These are phyloP conservation scores for Metellina segmentata DNA, from an alignment of 2,888 invertebrate genomes.

Conservation along the genomic window DNA sequence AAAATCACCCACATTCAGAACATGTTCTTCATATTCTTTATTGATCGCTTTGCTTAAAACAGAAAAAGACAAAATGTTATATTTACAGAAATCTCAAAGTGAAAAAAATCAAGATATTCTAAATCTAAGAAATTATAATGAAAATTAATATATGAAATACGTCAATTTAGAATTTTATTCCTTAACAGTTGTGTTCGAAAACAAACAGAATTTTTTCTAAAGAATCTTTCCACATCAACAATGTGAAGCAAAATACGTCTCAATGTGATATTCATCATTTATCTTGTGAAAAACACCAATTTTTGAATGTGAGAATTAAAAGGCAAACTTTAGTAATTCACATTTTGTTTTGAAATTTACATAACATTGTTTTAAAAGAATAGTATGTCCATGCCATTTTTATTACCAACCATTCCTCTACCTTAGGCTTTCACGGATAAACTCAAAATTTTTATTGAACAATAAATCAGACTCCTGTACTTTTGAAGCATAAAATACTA, in stretches of 20 bases:
- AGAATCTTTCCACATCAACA: background rate
- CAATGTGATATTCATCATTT: background rate
- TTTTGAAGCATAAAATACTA: too few relatives aligned
- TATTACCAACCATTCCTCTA: too few relatives aligned
- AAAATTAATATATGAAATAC: background rate
- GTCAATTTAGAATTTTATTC: background rate
- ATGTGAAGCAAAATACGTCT: background rate
- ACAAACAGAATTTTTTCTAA: background rate
- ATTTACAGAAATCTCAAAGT: background rate
- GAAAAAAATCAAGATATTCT: background rate
- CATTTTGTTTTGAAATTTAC: too few relatives aligned
- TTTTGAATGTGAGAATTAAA: too few relatives aligned
- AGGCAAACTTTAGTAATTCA: too few relatives aligned
- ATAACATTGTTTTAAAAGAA: too few relatives aligned
- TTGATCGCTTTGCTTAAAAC: conserved; percentile 87
- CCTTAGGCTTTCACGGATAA: background rate
- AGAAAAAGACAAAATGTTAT: background rate
- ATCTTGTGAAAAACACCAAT: background rate
- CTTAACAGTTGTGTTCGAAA: background rate
- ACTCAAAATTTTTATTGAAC: background rate
- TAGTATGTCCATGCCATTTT: too few relatives aligned
- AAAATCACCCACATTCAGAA: conserved; percentile 94
- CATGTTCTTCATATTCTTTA: conserved; percentile 93
- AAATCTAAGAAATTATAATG: background rate
- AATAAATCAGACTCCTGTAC: too few relatives aligned